Evolutionary conservation across 2,113 vertebrate species (phyloP).

Genomic region (Furnarius figulus): DNA sequence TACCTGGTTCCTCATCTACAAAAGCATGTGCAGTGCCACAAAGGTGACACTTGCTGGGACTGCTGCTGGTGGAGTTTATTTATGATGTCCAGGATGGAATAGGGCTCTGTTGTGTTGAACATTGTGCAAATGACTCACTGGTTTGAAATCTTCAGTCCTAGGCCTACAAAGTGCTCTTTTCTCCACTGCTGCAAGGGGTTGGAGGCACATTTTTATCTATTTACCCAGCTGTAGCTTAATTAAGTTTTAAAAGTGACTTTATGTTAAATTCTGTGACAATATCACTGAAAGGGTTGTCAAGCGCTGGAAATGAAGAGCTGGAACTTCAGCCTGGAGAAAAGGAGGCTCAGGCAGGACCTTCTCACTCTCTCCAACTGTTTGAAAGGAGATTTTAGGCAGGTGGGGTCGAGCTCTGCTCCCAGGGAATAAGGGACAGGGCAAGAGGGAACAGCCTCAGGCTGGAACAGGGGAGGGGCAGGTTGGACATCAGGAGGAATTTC

Average conservation of each 20-base stretch:
- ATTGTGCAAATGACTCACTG: not conserved
- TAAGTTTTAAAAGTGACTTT: not conserved
- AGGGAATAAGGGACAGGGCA: too few relatives aligned
- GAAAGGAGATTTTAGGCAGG: too few relatives aligned
- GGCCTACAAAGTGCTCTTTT: not conserved
- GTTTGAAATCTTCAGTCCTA: not conserved
- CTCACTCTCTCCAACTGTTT: not conserved
- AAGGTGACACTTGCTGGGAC: not conserved
- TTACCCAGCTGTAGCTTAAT: not conserved
- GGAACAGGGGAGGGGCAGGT: too few relatives aligned
- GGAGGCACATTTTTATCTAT: not conserved
- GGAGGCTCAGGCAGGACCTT: not conserved
- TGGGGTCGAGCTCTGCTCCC: too few relatives aligned
- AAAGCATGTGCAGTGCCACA: not conserved
- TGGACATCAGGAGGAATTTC: too few relatives aligned
- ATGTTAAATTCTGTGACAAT: not conserved
- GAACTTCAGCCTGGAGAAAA: not conserved
- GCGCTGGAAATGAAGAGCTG: not conserved
- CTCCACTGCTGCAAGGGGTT: not conserved
- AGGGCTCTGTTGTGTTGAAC: not conserved
- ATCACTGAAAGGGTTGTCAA: not conserved
- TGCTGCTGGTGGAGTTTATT: not conserved
- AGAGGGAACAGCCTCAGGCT: too few relatives aligned
- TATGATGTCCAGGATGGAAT: not conserved
- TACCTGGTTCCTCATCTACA: not conserved